Conservation (phyloP, 2,888 invertebrate genomes). For the Acronicta psi region DNA sequence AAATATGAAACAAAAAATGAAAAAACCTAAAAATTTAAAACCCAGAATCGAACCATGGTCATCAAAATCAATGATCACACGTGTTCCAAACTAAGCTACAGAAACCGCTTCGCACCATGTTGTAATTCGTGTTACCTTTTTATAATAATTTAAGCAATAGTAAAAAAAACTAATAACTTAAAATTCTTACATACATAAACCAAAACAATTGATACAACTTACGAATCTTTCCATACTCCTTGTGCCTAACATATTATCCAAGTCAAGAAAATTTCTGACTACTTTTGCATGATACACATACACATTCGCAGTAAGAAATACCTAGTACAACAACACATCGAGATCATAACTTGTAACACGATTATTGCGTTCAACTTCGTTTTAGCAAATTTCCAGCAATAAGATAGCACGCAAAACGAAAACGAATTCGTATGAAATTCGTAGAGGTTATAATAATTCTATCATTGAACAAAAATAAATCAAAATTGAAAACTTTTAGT, state of each 20-base stretch:
- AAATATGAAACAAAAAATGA: conserved; percentile 26
- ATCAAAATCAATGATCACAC: conserved; percentile 57
- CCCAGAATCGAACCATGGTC: conserved; percentile 71
- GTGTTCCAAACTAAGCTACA: conserved; percentile 61
- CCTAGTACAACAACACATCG: background rate
- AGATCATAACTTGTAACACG: background rate
- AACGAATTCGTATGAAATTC: conserved; percentile 47
- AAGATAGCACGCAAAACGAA: conserved; percentile 16
- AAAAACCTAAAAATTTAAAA: conserved; percentile 32
- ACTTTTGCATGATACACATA: conserved; percentile 15
- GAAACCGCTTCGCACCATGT: conserved; percentile 31
- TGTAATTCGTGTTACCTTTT: conserved; percentile 50
- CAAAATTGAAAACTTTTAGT: background rate
- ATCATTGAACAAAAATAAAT: background rate
- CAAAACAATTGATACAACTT: conserved; percentile 3
- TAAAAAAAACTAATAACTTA: conserved; percentile 30
- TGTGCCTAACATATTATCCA: conserved; percentile 14
- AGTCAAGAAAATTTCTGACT: conserved; percentile 23
- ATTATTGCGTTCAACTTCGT: conserved; percentile 1
- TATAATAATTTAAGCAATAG: conserved; percentile 23
- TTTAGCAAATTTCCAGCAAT: conserved; percentile 5
- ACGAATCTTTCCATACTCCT: conserved; percentile 30
- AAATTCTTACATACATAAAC: background rate
- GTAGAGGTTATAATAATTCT: conserved; percentile 39
- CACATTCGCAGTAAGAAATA: background rate